phyloP scores from a whole-genome alignment of 2,888 invertebrate genomes.

The Cephus pygmeus region DNA sequence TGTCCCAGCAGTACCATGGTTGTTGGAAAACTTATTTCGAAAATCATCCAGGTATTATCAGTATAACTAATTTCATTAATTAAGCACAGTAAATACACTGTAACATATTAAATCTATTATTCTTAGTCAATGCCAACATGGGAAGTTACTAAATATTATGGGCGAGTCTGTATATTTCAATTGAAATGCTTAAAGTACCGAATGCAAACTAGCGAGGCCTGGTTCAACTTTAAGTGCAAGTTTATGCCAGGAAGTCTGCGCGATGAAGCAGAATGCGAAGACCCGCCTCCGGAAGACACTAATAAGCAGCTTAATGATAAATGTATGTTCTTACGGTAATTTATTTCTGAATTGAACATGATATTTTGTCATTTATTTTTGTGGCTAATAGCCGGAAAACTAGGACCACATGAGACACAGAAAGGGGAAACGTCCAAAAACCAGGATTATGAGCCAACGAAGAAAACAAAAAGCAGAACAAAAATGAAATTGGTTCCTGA shows the following conservation, averaged over 20 bases:
- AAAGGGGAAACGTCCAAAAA: not conserved
- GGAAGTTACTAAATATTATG: constrained; percentile 52
- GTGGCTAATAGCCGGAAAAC: not conserved
- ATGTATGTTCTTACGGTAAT: not conserved
- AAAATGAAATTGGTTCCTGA: not conserved
- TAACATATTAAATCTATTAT: constrained; percentile 4
- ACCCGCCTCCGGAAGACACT: constrained; percentile 1
- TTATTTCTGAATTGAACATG: not conserved
- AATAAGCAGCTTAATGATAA: not conserved
- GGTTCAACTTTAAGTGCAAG: constrained; percentile 46
- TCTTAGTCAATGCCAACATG: constrained; percentile 45
- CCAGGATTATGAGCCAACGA: not conserved
- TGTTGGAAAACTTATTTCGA: constrained; percentile 43
- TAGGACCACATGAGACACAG: not conserved
- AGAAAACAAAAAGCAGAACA: not conserved
- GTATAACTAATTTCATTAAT: constrained; percentile 3
- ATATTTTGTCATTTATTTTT: not conserved
- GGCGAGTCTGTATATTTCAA: constrained; percentile 45
- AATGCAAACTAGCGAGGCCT: constrained; percentile 47
- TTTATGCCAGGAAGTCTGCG: constrained; percentile 42
- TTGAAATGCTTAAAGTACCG: constrained; percentile 44
- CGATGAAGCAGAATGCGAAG: constrained; percentile 34
- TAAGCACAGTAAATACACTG: not conserved
- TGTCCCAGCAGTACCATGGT: constrained; percentile 27
- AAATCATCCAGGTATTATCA: constrained; percentile 39